phyloP scores from a whole-genome alignment of 2,888 invertebrate species.

The Eueremaeus valkanovi region DNA sequence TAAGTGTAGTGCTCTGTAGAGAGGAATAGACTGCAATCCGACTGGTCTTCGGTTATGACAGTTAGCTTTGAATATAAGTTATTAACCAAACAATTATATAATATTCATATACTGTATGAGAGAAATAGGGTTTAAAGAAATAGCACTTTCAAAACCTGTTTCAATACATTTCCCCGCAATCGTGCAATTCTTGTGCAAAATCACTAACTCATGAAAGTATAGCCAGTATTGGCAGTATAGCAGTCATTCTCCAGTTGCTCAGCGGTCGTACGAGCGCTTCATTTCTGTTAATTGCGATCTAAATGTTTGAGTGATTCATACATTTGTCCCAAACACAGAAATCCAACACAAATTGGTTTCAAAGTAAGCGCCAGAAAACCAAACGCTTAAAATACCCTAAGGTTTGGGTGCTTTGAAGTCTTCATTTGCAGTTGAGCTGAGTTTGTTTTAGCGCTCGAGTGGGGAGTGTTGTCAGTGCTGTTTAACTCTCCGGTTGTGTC shows the following conservation, averaged over 20 bases:
- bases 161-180: not conserved
- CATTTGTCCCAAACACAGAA: not conserved
- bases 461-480: conserved; percentile 20
- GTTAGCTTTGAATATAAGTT: conserved; percentile 9
- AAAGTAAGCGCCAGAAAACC: not conserved
- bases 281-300: conserved; percentile 7
- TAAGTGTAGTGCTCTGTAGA: too few relatives aligned
- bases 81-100: not conserved
- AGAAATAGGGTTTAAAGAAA: conserved; percentile 1
- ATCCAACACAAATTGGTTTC: too few relatives aligned
- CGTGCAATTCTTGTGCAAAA: conserved; percentile 2
- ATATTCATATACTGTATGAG: too few relatives aligned
- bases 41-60: not conserved
- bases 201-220: conserved; percentile 10
- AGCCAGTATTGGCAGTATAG: not conserved
- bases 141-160: conserved; percentile 1
- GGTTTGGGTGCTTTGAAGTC: not conserved
- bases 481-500: conserved; percentile 8
- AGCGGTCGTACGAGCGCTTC: not conserved
- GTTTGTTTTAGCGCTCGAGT: conserved; percentile 5
- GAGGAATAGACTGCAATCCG: not conserved
- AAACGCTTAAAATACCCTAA: conserved; percentile 3
- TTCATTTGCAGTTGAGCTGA: not conserved
- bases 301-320: not conserved
- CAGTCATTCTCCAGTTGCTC: too few relatives aligned